Evolutionary conservation across 2,797 vertebrate genomes (phyloP).

Genomic region (Anableps anableps): DNA sequence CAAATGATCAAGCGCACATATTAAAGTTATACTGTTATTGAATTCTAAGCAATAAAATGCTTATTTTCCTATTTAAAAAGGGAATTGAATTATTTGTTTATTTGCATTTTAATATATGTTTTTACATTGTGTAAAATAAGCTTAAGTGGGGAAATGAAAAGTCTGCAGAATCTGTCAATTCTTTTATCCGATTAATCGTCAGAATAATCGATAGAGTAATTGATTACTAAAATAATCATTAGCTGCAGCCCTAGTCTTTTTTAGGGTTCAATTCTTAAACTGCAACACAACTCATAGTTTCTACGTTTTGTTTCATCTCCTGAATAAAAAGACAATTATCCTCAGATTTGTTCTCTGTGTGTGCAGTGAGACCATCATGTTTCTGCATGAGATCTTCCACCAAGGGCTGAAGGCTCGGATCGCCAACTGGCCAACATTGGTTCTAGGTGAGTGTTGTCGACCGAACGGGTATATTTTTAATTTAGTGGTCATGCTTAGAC

Average conservation of each 20-base stretch:
- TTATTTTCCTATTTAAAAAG: too few species aligned
- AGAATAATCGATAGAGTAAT: neutral
- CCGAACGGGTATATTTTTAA: neutral
- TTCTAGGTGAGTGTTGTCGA: constrained; percentile 86
- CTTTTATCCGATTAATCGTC: neutral
- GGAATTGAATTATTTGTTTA: neutral
- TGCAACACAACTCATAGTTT: neutral
- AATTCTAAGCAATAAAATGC: too few species aligned
- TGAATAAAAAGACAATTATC: neutral
- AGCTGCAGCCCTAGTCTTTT: neutral
- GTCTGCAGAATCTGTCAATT: neutral
- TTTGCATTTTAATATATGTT: too few species aligned
- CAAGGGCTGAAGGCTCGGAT: constrained; percentile 94
- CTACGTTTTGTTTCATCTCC: neutral
- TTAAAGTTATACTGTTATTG: neutral
- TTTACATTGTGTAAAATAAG: neutral
- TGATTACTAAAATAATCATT: neutral
- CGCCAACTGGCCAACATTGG: constrained; percentile 94
- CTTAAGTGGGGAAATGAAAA: neutral
- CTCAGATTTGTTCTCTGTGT: constrained; percentile 28
- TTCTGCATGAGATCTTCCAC: constrained; percentile 97
- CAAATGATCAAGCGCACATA: neutral
- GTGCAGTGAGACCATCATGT: constrained; percentile 95
- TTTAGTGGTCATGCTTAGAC: neutral
- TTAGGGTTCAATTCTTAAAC: neutral